Evolutionary conservation across 1,140 invertebrate genomes (phyloP), one percentile per base, ranked within the genome.

Genomic region (Lordiphosa mommai): DNA sequence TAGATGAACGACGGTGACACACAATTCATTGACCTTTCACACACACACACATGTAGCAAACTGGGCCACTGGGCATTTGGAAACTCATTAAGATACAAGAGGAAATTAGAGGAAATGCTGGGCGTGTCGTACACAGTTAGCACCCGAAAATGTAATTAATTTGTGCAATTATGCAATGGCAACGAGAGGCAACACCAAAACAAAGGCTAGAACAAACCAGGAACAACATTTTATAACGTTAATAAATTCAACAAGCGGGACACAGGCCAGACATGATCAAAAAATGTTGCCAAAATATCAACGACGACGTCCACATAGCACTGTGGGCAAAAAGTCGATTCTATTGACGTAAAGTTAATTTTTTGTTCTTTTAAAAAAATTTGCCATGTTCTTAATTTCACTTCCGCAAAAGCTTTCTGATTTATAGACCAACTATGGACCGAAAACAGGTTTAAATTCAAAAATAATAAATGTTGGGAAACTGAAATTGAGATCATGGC

Each of bases 151-250:
- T 70, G 34, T 71, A 80, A 80, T 82, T 76, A 80, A 80, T 76
- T 80, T 80, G 55, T 72, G 60, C 71, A 82, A 80, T 80, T 82
- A 80, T 74, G 76, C 74, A 80, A 80, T 52, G 41, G 33, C 13
- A 55, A 34, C 34, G 47, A 44, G 60, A 77, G 60, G 79, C 56
- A 77, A 38, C 37, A 40, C 8, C 10, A 8, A 36, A 9, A 46
- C 10, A n/a, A n/a, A n/a, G n/a, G n/a, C n/a, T n/a, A n/a, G n/a
- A n/a, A n/a, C n/a, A n/a, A n/a, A n/a, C n/a, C n/a, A 79, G 70
- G 60, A 80, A 76, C 66, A 71, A 67, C 52, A 63, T 49, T 48
- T 80, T 57, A 82, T 66, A 71, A 56, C 33, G 46, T 53, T 34
- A 67, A 67, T 59, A 66, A 65, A 73, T 79, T 79, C 49, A 41